Percentiles rank a stretch among this genome's conserved stretches.
phyloP scores from a whole-genome alignment of 2,888 invertebrate genomes.

The Cloeon dipterum region DNA sequence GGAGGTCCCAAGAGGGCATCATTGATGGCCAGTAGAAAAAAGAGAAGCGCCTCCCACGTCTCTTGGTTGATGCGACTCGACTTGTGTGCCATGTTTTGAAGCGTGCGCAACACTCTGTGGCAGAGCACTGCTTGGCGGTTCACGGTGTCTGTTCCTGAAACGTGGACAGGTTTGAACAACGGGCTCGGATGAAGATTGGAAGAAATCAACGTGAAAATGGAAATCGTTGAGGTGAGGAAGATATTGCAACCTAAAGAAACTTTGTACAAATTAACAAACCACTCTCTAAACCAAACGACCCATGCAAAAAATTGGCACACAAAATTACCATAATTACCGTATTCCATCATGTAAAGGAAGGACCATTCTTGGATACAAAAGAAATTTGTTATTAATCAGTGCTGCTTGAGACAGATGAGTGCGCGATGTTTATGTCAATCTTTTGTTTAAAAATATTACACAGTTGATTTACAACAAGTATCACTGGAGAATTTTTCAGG shows the following conservation, averaged over 20 bases:
- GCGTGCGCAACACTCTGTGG: constrained; percentile 66
- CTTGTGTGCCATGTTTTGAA: constrained; percentile 57
- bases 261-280: too few species aligned
- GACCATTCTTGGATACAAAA: too few species aligned
- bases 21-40: constrained; percentile 75
- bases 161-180: neutral
- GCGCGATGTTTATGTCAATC: too few species aligned
- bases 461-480: too few species aligned
- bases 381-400: too few species aligned
- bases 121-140: constrained; percentile 85
- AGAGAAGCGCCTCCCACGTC: constrained; percentile 75
- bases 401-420: too few species aligned
- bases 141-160: constrained; percentile 61
- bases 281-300: too few species aligned
- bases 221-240: constrained; percentile 2
- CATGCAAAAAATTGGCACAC: neutral
- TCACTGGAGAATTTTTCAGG: too few species aligned
- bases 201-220: neutral
- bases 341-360: too few species aligned
- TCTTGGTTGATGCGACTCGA: constrained; percentile 53
- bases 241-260: constrained; percentile 3
- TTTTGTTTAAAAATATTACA: too few species aligned
- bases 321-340: too few species aligned
- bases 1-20: constrained; percentile 81
- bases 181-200: too few species aligned